Percentiles rank a stretch among this genome's conserved stretches.
phyloP scores from a whole-genome alignment of 2,113 vertebrate genomes.

The Leucopsar rothschildi region DNA sequence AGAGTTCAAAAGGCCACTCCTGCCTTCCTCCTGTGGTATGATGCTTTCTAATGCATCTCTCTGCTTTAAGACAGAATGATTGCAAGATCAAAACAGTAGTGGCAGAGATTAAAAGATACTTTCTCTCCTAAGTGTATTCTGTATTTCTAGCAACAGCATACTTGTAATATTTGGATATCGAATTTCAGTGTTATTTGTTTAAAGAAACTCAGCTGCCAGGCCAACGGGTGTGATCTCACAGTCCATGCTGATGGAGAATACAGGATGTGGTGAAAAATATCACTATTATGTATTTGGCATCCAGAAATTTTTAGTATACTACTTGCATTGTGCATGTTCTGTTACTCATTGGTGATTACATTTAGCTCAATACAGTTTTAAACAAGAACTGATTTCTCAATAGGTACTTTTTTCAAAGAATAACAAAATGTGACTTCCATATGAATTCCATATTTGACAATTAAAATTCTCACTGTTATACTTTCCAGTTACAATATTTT shows the following conservation, averaged over 20 bases:
- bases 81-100: neutral
- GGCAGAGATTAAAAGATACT: neutral
- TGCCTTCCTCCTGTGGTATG: neutral
- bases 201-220: neutral
- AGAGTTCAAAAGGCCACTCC: neutral
- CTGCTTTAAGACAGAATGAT: neutral
- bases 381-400: neutral
- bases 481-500: slow-evolving; percentile 1
- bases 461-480: slow-evolving; percentile 18
- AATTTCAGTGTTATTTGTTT: slow-evolving; percentile 3
- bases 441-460: neutral
- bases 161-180: neutral
- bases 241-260: neutral
- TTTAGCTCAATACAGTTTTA: neutral
- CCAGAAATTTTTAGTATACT: neutral
- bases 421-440: neutral
- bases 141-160: neutral
- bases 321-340: neutral
- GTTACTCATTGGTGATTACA: neutral
- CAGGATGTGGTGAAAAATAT: neutral
- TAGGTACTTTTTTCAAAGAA: neutral
- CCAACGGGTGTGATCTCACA: neutral
- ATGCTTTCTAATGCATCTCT: neutral
- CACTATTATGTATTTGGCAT: neutral
- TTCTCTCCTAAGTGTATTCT: neutral